Conservation (phyloP, 2,797 vertebrate species). For the Margarornis squamiger region DNA sequence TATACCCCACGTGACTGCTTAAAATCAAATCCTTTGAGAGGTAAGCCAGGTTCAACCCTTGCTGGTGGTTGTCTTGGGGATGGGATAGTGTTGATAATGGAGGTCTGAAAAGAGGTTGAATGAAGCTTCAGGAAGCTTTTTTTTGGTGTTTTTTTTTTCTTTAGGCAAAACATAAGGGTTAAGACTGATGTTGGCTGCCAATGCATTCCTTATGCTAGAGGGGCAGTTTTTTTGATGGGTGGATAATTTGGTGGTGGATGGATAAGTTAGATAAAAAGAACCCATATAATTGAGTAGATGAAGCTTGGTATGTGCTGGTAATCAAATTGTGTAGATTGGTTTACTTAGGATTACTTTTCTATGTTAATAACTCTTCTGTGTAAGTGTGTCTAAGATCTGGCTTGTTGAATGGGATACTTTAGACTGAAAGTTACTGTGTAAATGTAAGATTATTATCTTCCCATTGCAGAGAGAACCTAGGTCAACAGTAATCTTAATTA, state of each 20-base stretch:
- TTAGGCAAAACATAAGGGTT: neutral
- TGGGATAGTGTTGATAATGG: neutral
- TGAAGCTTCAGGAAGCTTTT: neutral
- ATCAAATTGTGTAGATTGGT: neutral
- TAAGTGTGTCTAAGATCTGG: neutral
- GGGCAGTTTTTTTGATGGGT: neutral
- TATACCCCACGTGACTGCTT: neutral
- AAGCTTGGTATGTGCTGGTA: neutral
- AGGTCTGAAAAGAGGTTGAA: neutral
- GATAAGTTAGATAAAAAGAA: neutral
- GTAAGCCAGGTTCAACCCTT: neutral
- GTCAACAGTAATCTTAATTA: slow-evolving; percentile 22
- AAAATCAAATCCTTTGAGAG: neutral
- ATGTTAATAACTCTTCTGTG: neutral
- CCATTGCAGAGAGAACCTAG: neutral
- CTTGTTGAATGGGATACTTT: neutral
- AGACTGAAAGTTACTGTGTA: neutral
- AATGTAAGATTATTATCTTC: neutral
- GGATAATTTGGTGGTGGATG: neutral
- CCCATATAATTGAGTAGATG: neutral
- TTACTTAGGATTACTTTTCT: neutral
- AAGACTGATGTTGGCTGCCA: neutral
- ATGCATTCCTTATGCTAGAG: neutral
- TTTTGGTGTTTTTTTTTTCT: too few species aligned
- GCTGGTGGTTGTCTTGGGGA: neutral